A percentile compares a stretch with the other conserved stretches of the same genome.
Evolutionary conservation across 2,888 invertebrate species (phyloP).

Genomic region (Venusia cambrica): DNA sequence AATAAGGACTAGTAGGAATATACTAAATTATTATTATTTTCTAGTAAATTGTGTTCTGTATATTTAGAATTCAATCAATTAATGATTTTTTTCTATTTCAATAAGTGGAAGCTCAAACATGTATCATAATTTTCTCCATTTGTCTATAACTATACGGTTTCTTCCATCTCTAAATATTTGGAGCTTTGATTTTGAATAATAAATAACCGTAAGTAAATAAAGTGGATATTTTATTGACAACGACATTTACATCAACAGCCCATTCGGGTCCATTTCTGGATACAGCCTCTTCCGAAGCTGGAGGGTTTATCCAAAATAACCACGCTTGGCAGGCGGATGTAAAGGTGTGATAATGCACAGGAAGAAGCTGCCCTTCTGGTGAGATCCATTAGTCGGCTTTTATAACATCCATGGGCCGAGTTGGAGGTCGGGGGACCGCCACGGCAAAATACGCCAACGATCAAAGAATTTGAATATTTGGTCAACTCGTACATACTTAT

Average conservation of each 20-base stretch:
- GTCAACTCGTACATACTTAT: too few relatives aligned
- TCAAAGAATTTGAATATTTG: too few relatives aligned
- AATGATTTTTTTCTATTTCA: slow-evolving; percentile 58
- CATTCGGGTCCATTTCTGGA: too few relatives aligned
- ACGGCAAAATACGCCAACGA: too few relatives aligned
- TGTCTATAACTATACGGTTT: slow-evolving; percentile 54
- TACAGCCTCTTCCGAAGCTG: too few relatives aligned
- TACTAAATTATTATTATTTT: slow-evolving; percentile 73
- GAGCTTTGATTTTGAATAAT: slow-evolving; percentile 68
- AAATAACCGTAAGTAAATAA: slow-evolving; percentile 66
- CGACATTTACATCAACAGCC: neutral
- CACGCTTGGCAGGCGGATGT: too few relatives aligned
- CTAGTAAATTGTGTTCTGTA: slow-evolving; percentile 71
- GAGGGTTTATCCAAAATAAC: too few relatives aligned
- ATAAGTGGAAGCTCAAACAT: slow-evolving; percentile 68
- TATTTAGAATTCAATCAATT: slow-evolving; percentile 66
- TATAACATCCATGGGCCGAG: too few relatives aligned
- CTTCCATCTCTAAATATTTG: slow-evolving; percentile 56
- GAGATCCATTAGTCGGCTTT: too few relatives aligned
- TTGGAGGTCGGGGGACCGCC: too few relatives aligned
- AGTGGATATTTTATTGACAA: slow-evolving; percentile 6
- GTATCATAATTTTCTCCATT: slow-evolving; percentile 41
- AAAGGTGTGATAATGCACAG: too few relatives aligned
- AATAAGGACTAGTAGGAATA: slow-evolving; percentile 64
- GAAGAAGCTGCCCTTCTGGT: too few relatives aligned